Conservation (phyloP, 1,140 invertebrate genomes). For the Neelides sp. region DNA sequence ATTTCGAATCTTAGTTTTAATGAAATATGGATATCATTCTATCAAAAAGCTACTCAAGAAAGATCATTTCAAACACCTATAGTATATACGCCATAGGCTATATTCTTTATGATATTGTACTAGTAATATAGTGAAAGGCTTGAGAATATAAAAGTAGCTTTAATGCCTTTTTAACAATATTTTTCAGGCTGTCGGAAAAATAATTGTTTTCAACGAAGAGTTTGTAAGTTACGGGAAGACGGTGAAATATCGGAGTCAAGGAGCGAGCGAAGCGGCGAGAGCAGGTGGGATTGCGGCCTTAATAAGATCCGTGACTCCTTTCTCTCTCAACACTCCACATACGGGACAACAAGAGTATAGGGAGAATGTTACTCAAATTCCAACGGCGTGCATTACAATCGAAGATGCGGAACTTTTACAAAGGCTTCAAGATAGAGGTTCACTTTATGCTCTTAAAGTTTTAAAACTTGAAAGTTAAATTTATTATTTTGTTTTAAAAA, state of each 20-base stretch:
- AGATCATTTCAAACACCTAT: too few species aligned
- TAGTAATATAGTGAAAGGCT: too few species aligned
- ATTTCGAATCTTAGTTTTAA: too few species aligned
- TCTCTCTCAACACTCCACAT: constrained; percentile 51
- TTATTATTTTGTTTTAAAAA: too few species aligned
- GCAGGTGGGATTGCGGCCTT: constrained; percentile 60
- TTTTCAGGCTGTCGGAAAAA: constrained; percentile 50
- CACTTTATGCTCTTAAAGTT: too few species aligned
- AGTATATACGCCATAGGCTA: too few species aligned
- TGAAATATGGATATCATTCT: too few species aligned
- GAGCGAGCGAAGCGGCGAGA: constrained; percentile 50
- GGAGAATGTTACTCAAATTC: constrained; percentile 52
- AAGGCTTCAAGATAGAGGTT: constrained; percentile 48
- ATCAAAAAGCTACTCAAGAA: too few species aligned
- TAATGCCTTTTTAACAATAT: too few species aligned
- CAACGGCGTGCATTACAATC: constrained; percentile 60
- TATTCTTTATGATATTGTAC: too few species aligned
- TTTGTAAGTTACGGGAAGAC: constrained; percentile 49
- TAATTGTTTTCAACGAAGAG: constrained; percentile 58
- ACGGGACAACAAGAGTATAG: constrained; percentile 50
- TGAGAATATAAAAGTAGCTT: too few species aligned
- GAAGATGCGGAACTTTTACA: constrained; percentile 65
- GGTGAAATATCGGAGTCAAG: constrained; percentile 44
- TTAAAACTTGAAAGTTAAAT: too few species aligned
- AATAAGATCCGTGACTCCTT: constrained; percentile 59